These are phyloP conservation scores for Kryptolebias marmoratus DNA, from an alignment of 2,113 vertebrate species.

Conservation along the genomic window DNA sequence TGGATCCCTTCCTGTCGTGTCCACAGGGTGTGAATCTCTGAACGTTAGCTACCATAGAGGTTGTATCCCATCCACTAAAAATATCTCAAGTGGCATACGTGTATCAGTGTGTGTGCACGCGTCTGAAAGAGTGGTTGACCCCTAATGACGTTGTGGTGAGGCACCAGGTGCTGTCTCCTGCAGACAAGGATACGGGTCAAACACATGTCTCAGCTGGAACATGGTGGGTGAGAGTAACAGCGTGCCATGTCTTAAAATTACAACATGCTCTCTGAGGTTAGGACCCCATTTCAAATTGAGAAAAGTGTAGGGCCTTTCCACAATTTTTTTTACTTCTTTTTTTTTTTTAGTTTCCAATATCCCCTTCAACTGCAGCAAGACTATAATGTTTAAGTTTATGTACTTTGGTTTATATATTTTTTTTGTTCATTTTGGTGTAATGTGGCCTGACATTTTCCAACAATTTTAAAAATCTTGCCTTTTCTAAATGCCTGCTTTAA, in stretches of 20 bases:
- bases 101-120: slow-evolving; percentile 9
- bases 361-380: slow-evolving; percentile 10
- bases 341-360: slow-evolving; percentile 24
- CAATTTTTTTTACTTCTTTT: slow-evolving; percentile 3
- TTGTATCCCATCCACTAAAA: slow-evolving; percentile 60
- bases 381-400: not conserved
- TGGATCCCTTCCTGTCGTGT: slow-evolving; percentile 76
- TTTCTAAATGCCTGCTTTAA: slow-evolving; percentile 34
- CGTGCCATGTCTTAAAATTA: slow-evolving; percentile 43
- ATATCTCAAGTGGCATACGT: slow-evolving; percentile 47
- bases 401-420: slow-evolving; percentile 43
- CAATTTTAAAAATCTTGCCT: slow-evolving; percentile 63
- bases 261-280: slow-evolving; percentile 31
- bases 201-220: slow-evolving; percentile 59
- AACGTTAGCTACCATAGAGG: slow-evolving; percentile 52
- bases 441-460: slow-evolving; percentile 53
- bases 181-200: slow-evolving; percentile 66
- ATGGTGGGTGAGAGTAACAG: slow-evolving; percentile 5
- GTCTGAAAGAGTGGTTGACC: slow-evolving; percentile 56
- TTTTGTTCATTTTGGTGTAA: slow-evolving; percentile 53
- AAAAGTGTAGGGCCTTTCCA: slow-evolving; percentile 1
- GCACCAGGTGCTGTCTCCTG: slow-evolving; percentile 71
- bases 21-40: slow-evolving; percentile 68
- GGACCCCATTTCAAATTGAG: slow-evolving; percentile 17
- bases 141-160: slow-evolving; percentile 67